phyloP scores from a whole-genome alignment of 2,888 invertebrate species.

The Hydrotaea diabolus region DNA sequence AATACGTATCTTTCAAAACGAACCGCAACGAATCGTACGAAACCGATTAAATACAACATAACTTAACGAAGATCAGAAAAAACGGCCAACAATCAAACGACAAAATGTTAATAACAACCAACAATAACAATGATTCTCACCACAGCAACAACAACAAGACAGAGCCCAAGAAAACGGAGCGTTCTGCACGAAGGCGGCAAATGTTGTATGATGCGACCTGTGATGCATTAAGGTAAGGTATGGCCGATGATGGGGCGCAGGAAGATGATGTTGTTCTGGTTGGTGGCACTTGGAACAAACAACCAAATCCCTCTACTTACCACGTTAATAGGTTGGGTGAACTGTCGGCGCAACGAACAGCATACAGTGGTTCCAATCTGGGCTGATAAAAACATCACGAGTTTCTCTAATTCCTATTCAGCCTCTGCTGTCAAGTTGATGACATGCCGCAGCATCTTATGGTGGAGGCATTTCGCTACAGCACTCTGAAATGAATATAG shows the following conservation, averaged over 20 bases:
- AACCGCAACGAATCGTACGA: constrained; percentile 77
- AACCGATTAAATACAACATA: constrained; percentile 69
- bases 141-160: neutral
- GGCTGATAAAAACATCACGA: no score
- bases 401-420: no score
- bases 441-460: no score
- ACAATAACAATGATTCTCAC: constrained; percentile 55
- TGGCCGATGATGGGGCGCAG: neutral
- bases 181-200: neutral
- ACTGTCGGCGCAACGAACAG: neutral
- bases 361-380: neutral
- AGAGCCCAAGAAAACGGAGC: neutral
- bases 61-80: constrained; percentile 55
- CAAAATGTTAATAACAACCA: constrained; percentile 66
- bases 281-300: constrained; percentile 14
- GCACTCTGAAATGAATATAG: no score
- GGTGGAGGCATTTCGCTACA: no score
- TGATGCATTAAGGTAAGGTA: neutral
- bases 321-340: constrained; percentile 28
- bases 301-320: constrained; percentile 35
- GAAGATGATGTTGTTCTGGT: constrained; percentile 6
- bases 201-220: neutral
- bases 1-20: constrained; percentile 71
- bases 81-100: constrained; percentile 42
- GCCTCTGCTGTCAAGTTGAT: no score